Evolutionary conservation across 2,888 invertebrate genomes (phyloP).

Genomic region (Stenodema calcarata): DNA sequence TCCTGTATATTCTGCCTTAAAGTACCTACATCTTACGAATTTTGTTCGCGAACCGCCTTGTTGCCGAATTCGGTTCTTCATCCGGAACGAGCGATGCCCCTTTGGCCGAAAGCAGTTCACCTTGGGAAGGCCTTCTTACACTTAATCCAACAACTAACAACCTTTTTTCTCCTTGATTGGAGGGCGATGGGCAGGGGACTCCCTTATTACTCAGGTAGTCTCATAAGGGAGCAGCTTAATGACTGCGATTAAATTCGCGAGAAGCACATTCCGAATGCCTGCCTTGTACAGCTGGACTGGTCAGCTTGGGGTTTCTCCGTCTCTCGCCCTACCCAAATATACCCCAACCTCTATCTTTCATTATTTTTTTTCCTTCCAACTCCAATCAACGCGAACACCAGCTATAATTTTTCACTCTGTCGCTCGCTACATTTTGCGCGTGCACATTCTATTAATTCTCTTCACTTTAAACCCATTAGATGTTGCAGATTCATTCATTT

Average conservation of each 20-base stretch:
- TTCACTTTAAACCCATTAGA: too few species aligned
- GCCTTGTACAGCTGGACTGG: neutral
- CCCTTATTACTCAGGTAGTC: neutral
- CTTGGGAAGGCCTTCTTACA: constrained; percentile 22
- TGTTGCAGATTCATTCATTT: too few species aligned
- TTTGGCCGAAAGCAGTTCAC: neutral
- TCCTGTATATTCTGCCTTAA: too few species aligned
- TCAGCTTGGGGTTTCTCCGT: neutral
- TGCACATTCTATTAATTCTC: too few species aligned
- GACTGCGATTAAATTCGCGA: constrained; percentile 1
- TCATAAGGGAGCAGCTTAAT: constrained; percentile 20
- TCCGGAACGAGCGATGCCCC: neutral
- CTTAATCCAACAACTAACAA: neutral
- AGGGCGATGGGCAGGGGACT: too few species aligned
- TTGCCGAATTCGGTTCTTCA: constrained; percentile 1
- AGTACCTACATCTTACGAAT: too few species aligned
- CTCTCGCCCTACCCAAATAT: neutral
- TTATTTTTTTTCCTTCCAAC: neutral
- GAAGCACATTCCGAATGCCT: neutral
- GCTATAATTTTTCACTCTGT: neutral
- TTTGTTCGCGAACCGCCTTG: neutral
- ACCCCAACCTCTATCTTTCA: neutral
- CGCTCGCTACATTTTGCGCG: neutral
- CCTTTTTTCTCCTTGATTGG: neutral
- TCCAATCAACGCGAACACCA: neutral